Evolutionary conservation across 2,113 vertebrate genomes (phyloP).

Genomic region (Crotalus helleri): DNA sequence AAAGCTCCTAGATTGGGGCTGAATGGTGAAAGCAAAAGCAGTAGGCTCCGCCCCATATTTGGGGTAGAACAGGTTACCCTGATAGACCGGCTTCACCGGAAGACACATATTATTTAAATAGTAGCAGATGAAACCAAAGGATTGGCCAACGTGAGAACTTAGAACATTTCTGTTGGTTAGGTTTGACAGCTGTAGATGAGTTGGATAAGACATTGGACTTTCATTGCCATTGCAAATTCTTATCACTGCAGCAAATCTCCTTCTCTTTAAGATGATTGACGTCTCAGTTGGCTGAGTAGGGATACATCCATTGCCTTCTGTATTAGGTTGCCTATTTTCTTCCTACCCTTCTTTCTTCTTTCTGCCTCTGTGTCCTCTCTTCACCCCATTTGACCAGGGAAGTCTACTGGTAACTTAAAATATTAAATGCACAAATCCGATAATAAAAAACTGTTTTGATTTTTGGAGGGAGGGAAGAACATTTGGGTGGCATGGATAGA

Average conservation of each 20-base stretch:
- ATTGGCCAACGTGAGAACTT: not conserved
- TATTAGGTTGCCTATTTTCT: slow-evolving; percentile 4
- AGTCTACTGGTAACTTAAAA: slow-evolving; percentile 27
- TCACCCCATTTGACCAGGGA: slow-evolving; percentile 20
- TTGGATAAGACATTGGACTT: not conserved
- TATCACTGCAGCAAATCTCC: not conserved
- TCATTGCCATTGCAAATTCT: not conserved
- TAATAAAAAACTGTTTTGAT: slow-evolving; percentile 43
- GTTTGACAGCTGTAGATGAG: not conserved
- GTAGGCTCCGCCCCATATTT: too few relatives aligned
- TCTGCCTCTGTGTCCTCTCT: slow-evolving; percentile 8
- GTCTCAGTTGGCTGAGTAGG: rapidly evolving
- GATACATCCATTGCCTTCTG: not conserved
- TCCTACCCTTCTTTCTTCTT: not conserved
- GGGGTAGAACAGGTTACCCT: too few relatives aligned
- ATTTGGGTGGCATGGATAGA: not conserved
- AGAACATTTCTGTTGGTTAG: not conserved
- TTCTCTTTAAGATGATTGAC: not conserved
- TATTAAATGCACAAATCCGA: not conserved
- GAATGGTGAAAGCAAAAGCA: too few relatives aligned
- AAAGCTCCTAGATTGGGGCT: too few relatives aligned
- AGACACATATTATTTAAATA: not conserved
- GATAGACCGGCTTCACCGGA: too few relatives aligned
- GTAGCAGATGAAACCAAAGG: not conserved
- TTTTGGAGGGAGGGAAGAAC: not conserved